Evolutionary conservation across 2,113 vertebrate species (phyloP).

Genomic region (Tauraco erythrolophus): DNA sequence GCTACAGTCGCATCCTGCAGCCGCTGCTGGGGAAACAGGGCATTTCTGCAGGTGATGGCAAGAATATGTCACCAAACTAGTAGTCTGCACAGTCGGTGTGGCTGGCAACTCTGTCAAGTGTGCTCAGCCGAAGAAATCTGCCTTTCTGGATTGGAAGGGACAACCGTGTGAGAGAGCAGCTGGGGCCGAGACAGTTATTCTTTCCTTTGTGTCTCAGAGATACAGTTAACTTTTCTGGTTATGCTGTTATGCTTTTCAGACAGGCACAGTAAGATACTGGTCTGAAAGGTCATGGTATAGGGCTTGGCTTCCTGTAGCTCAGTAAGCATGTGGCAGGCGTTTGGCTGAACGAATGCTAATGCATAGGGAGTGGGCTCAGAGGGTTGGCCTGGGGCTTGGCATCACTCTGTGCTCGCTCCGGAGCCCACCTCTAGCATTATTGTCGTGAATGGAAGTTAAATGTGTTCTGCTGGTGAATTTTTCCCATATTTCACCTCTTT

Average conservation of each 20-base stretch:
- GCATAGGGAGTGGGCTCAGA: not conserved
- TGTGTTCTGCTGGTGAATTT: not conserved
- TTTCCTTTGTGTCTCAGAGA: not conserved
- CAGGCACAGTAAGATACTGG: not conserved
- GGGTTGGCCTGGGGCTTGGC: not conserved
- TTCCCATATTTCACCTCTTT: not conserved
- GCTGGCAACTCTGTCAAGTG: conserved; percentile 7
- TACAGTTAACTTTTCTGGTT: not conserved
- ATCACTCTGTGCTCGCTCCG: not conserved
- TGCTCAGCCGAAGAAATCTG: not conserved
- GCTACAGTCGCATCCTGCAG: conserved; percentile 40
- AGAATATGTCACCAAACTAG: conserved; percentile 60
- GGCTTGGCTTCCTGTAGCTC: not conserved
- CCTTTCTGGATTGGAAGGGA: not conserved
- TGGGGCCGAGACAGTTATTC: not conserved
- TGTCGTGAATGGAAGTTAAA: not conserved
- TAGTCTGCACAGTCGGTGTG: not conserved
- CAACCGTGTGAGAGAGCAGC: not conserved
- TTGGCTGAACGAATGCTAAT: not conserved
- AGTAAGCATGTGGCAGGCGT: rapidly evolving
- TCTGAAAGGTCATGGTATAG: not conserved
- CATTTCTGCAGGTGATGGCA: conserved; percentile 63
- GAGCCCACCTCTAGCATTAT: not conserved
- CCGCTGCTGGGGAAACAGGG: conserved; percentile 7
- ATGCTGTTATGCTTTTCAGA: not conserved